Percentiles rank a stretch among this genome's conserved stretches.
Evolutionary conservation across 1,140 invertebrate species (phyloP).

Genomic region (Lasaia peninsularis): DNA sequence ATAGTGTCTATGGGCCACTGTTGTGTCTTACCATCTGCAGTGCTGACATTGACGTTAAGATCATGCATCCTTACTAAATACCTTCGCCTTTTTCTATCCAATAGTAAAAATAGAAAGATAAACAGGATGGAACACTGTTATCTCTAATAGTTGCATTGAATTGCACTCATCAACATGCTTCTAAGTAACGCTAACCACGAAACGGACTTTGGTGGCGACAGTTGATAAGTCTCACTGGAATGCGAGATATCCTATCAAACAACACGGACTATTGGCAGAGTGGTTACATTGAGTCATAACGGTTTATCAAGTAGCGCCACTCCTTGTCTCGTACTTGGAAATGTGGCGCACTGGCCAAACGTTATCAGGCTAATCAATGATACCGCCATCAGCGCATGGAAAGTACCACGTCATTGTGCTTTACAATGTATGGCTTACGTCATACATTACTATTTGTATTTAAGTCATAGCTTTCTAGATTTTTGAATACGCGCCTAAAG

Average conservation of each 20-base stretch:
- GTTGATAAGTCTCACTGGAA: constrained; percentile 24
- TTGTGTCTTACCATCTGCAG: no score
- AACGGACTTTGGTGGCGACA: constrained; percentile 24
- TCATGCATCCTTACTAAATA: no score
- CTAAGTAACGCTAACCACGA: constrained; percentile 16
- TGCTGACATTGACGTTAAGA: no score
- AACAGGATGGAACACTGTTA: background rate
- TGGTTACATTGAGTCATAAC: constrained; percentile 34
- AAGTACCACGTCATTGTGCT: constrained; percentile 2
- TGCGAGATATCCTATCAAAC: constrained; percentile 24
- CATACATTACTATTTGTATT: no score
- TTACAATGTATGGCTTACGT: no score
- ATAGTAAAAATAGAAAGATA: no score
- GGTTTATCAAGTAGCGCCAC: constrained; percentile 41
- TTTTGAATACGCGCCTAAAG: no score
- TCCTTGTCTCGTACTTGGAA: constrained; percentile 38
- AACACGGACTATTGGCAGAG: constrained; percentile 20
- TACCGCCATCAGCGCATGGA: background rate
- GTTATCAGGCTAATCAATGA: constrained; percentile 11
- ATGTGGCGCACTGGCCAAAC: constrained; percentile 11
- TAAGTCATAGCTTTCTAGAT: no score
- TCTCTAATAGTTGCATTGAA: background rate
- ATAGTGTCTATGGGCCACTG: no score
- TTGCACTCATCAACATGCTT: constrained; percentile 5
- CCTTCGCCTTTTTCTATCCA: no score